Base-by-base conservation (phyloP, 2,888 invertebrate species). In the Orgyia antiqua region DNA sequence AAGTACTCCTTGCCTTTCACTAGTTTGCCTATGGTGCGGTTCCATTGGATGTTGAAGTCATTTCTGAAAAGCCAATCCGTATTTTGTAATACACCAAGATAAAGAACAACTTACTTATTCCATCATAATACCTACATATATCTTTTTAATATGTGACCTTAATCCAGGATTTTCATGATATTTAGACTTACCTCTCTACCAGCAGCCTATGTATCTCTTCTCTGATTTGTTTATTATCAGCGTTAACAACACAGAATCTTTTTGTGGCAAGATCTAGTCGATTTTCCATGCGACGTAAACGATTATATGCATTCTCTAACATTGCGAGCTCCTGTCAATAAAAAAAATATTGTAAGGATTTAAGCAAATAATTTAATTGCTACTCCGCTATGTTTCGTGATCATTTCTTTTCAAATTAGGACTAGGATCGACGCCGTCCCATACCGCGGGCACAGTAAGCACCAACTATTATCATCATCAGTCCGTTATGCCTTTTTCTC, bases 31-130 rank as follows among this genome's bases (percentile, higher is more conserved):
- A 94, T 92, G 38, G 94, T 88, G 45, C 91, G 90, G 59, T 93
- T 92, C 91, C 95, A 95, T 57, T 93, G 88, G 27, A 90, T 88
- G 64, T 96, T 96, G 71, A 96, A 97, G 51, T 90, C 90, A 1
- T 91, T 88, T 42, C 96, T 91, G 51, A 12, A 31, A 27, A 26
- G 7, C n/a, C n/a, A n/a, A n/a, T n/a, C n/a, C n/a, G n/a, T n/a
- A n/a, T n/a, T n/a, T n/a, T n/a, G n/a, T n/a, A n/a, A n/a, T n/a
- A n/a, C n/a, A n/a, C n/a, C n/a, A n/a, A n/a, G n/a, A n/a, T n/a
- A n/a, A n/a, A n/a, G n/a, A n/a, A n/a, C n/a, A n/a, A n/a, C n/a
- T n/a, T n/a, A n/a, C n/a, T n/a, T n/a, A n/a, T n/a, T n/a, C n/a
- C n/a, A n/a, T n/a, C n/a, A n/a, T n/a, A n/a, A n/a, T n/a, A n/a